Conservation (phyloP, 2,888 invertebrate genomes). For the Ephialtes manifestator region DNA sequence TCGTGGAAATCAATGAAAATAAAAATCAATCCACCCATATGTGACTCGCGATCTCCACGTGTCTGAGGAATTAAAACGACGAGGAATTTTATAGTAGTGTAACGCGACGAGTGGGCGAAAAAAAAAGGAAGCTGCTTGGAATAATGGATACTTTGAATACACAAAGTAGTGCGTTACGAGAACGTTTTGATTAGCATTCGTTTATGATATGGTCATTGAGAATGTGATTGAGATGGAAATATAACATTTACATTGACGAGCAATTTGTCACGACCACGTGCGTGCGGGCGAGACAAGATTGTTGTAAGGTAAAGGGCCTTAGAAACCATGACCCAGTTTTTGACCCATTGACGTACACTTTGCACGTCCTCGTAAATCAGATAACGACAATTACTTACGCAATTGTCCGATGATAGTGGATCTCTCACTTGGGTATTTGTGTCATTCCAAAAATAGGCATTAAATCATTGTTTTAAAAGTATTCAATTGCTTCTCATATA, state of each 20-base stretch:
- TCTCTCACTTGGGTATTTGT: not conserved
- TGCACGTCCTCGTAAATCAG: conserved; percentile 4
- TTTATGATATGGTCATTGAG: conserved; percentile 42
- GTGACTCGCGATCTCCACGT: conserved; percentile 34
- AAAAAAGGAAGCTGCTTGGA: not conserved
- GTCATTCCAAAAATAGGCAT: not conserved
- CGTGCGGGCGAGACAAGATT: not conserved
- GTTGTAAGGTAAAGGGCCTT: not conserved
- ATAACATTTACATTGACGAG: not conserved
- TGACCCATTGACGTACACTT: not conserved
- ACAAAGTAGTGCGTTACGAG: conserved; percentile 14
- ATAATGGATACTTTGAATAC: not conserved
- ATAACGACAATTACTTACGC: not conserved
- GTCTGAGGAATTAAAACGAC: not conserved
- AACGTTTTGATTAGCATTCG: conserved; percentile 3
- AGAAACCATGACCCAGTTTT: not conserved
- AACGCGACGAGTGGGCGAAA: not conserved
- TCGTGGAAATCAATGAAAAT: no score
- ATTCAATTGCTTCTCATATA: no score
- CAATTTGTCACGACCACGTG: conserved; percentile 32
- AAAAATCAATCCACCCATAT: no score
- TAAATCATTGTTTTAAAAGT: not conserved
- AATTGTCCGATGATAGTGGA: not conserved
- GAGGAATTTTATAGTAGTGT: conserved; percentile 1
- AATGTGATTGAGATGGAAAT: conserved; percentile 26